Percentiles rank a stretch among this genome's conserved stretches.
Conservation (phyloP, 2,113 vertebrate species). For the Balaeniceps rex region DNA sequence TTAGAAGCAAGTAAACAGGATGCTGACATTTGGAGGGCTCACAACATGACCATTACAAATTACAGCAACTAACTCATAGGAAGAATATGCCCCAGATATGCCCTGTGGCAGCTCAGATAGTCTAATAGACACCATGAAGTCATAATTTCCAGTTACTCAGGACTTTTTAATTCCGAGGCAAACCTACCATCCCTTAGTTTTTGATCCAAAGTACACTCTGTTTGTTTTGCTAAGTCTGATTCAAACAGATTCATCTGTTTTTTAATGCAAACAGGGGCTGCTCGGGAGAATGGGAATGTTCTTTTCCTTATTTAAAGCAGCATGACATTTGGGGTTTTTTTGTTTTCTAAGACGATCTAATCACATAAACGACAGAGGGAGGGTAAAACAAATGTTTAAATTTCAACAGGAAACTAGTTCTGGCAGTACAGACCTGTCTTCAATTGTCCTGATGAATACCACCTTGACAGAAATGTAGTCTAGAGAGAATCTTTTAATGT, state of each 20-base stretch:
- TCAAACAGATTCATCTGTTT: neutral
- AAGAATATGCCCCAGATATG: neutral
- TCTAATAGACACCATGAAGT: neutral
- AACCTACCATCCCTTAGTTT: neutral
- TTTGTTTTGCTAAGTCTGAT: neutral
- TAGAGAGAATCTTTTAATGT: neutral
- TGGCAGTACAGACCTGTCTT: neutral
- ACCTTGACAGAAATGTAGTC: neutral
- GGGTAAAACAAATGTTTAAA: neutral
- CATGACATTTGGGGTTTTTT: neutral
- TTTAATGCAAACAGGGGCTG: neutral
- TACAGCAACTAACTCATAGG: neutral
- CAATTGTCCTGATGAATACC: neutral
- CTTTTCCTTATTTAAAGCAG: neutral
- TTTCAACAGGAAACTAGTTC: neutral
- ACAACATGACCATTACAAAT: neutral
- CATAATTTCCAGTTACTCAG: neutral
- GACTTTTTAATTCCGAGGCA: neutral
- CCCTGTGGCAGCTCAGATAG: neutral
- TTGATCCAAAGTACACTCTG: neutral
- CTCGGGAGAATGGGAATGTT: neutral
- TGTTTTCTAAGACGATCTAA: neutral
- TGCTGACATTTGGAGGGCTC: neutral
- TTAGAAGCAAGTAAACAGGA: constrained; percentile 14
- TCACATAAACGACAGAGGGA: neutral